Percentiles rank a stretch among this genome's conserved stretches.
These are phyloP conservation scores for Pteronotus mesoamericanus DNA, from an alignment of 2,797 vertebrate species.

Conservation along the genomic window DNA sequence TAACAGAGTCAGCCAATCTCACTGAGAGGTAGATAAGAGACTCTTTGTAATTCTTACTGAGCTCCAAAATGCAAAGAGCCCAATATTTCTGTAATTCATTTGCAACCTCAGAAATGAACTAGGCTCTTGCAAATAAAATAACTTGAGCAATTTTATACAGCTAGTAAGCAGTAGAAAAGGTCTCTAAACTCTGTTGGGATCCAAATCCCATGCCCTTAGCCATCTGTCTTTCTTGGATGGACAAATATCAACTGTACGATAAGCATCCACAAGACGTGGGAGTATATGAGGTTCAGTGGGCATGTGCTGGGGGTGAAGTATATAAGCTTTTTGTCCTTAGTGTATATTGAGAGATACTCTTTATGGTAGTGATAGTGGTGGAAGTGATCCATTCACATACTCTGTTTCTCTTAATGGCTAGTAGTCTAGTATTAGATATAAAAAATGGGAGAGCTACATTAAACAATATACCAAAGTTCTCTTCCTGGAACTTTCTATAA, in stretches of 20 bases:
- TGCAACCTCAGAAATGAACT: background rate
- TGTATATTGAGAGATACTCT: background rate
- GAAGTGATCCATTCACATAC: background rate
- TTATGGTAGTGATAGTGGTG: background rate
- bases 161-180: constrained; percentile 32
- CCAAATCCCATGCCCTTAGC: constrained; percentile 26
- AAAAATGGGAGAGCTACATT: background rate
- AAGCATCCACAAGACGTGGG: constrained; percentile 1
- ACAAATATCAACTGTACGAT: constrained; percentile 32
- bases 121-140: constrained; percentile 22
- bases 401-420: constrained; percentile 15
- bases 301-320: background rate
- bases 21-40: constrained; percentile 18
- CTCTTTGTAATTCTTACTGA: background rate
- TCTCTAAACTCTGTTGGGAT: constrained; percentile 5
- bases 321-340: background rate
- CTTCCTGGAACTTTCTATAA: background rate
- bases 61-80: constrained; percentile 16
- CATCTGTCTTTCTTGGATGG: constrained; percentile 36
- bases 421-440: background rate
- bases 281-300: constrained; percentile 25
- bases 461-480: background rate
- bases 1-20: constrained; percentile 38
- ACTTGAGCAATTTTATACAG: constrained; percentile 41
- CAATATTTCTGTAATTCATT: constrained; percentile 44